Conservation (phyloP, 1,140 invertebrate genomes). For the Hycleus cichorii region DNA sequence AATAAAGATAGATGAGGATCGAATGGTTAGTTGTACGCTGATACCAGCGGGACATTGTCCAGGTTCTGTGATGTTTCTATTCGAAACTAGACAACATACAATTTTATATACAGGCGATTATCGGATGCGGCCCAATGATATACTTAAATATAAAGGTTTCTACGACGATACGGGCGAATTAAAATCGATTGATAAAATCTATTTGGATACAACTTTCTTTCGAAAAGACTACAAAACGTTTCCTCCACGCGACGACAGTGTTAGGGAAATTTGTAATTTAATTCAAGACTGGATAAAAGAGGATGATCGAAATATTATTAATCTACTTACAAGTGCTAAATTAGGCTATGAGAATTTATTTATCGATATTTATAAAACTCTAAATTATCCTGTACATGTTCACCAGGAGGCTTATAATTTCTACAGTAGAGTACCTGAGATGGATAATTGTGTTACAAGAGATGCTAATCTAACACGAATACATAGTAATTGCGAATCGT, state of each 20-base stretch:
- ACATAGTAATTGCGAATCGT: conserved; percentile 33
- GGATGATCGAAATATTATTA: conserved; percentile 43
- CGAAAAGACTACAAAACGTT: conserved; percentile 44
- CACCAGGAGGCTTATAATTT: conserved; percentile 31
- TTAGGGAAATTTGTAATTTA: conserved; percentile 43
- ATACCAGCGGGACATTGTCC: conserved; percentile 64
- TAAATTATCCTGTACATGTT: conserved; percentile 51
- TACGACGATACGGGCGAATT: conserved; percentile 42
- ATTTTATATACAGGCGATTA: conserved; percentile 68
- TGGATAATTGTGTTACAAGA: conserved; percentile 41
- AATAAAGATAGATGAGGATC: conserved; percentile 23
- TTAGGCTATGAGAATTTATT: conserved; percentile 57
- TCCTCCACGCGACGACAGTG: conserved; percentile 50
- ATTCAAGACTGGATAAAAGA: conserved; percentile 49
- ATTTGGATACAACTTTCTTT: conserved; percentile 67
- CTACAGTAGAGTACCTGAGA: conserved; percentile 41
- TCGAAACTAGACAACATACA: conserved; percentile 44
- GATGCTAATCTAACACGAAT: conserved; percentile 38
- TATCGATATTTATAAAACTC: conserved; percentile 45
- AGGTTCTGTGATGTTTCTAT: conserved; percentile 68
- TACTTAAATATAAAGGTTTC: conserved; percentile 49
- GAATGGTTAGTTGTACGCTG: conserved; percentile 46
- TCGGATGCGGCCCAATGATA: conserved; percentile 47
- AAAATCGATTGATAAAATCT: conserved; percentile 53
- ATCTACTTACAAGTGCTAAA: conserved; percentile 46